Percentiles rank a stretch among this genome's conserved stretches.
Conservation (phyloP, 30 jellyfish, hydroid and myxozoan species). For the Turritopsis rubra region DNA sequence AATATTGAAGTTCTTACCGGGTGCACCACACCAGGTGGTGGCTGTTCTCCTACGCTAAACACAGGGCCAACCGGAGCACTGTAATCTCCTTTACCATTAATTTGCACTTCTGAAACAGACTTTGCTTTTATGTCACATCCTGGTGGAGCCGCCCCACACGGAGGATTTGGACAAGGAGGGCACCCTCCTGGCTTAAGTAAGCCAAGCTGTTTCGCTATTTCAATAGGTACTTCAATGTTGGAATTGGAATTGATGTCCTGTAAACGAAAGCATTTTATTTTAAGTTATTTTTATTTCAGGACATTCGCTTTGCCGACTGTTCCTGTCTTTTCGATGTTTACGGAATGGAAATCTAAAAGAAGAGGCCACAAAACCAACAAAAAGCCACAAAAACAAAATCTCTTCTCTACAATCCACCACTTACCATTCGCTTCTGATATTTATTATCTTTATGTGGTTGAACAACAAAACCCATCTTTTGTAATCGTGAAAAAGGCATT, state of each 20-base stretch:
- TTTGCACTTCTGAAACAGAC: conserved; percentile 73
- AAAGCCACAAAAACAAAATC: too few species aligned
- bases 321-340: too few species aligned
- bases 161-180: conserved; percentile 36
- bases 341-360: too few species aligned
- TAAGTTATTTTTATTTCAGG: too few species aligned
- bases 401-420: too few species aligned
- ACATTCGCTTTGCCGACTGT: neutral
- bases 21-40: conserved; percentile 94
- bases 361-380: too few species aligned
- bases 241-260: conserved; percentile 95
- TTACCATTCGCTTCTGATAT: conserved; percentile 32
- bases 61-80: conserved; percentile 96
- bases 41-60: conserved; percentile 92
- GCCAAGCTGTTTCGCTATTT: conserved; percentile 91
- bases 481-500: conserved; percentile 32
- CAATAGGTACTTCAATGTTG: conserved; percentile 97
- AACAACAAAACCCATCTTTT: conserved; percentile 58
- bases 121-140: conserved; percentile 50
- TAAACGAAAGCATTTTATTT: neutral
- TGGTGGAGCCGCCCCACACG: conserved; percentile 45
- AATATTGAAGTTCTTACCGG: conserved; percentile 52
- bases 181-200: conserved; percentile 63
- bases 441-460: conserved; percentile 23
- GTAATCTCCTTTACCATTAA: conserved; percentile 83